phyloP scores from a whole-genome alignment of 2,888 invertebrate genomes.

The Corbicula japonica region DNA sequence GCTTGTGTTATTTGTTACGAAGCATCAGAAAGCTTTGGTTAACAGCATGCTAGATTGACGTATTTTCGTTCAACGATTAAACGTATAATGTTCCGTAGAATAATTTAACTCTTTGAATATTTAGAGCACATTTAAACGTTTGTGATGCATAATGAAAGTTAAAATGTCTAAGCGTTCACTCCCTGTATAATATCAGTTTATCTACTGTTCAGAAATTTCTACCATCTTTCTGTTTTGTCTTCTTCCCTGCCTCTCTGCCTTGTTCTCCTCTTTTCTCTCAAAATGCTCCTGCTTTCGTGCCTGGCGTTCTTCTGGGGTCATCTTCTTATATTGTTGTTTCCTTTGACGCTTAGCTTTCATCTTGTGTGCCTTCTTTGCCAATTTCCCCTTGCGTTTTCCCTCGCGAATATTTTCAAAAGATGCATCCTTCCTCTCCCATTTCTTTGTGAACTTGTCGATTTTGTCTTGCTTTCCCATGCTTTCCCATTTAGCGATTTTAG shows the following conservation, averaged over 20 bases:
- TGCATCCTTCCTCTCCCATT: slow-evolving; percentile 19
- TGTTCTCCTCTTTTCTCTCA: slow-evolving; percentile 1
- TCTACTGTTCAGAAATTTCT: background rate
- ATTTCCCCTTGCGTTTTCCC: background rate
- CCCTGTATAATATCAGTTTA: no score
- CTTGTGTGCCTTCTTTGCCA: background rate
- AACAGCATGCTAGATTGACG: no score
- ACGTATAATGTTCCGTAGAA: no score
- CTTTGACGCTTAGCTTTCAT: background rate
- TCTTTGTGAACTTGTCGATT: slow-evolving; percentile 6
- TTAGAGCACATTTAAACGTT: no score
- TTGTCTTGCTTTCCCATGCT: slow-evolving; percentile 12
- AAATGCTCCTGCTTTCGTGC: slow-evolving; percentile 4
- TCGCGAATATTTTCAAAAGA: background rate
- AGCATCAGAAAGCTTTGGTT: no score
- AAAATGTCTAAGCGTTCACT: no score
- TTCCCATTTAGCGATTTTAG: slow-evolving; percentile 11
- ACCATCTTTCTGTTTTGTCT: slow-evolving; percentile 13
- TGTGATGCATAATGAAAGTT: no score
- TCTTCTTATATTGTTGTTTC: background rate
- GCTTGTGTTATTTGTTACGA: no score
- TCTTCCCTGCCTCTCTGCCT: background rate
- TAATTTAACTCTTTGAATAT: no score
- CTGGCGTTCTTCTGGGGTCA: slow-evolving; percentile 10
- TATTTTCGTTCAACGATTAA: no score